Evolutionary conservation across 2,888 invertebrate genomes (phyloP), one percentile per base, ranked within the genome.

Genomic region (Drosophila niveifrons): DNA sequence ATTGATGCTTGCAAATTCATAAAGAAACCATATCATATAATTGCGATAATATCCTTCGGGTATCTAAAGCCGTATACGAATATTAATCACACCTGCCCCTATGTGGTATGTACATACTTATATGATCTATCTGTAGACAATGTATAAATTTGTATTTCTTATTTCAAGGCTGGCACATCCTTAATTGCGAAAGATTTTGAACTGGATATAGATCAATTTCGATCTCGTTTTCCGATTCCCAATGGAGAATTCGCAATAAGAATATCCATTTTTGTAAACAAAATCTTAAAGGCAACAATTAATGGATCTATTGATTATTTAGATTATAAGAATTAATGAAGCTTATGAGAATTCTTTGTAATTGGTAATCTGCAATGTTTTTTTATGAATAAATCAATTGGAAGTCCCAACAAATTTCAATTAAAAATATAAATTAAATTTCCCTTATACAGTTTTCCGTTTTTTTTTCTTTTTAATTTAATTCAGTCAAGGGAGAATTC

Each of bases 211-310:
- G 47, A 52, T n/a, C 3, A 13, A 0, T 9, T 73, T 0, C 50
- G 55, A 1, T 0, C 9, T 13, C 53, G 62, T 0, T 62, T 73
- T 10, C 67, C 62, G 4, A 3, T 72, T 17, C 55, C 58, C 1
- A 68, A 58, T 4, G 72, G 58, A 1, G 51, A 73, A 28, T 73
- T 74, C 44, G 74, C 41, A 0, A 1, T 68, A 0, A n/a, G 13
- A 7, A 0, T 67, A 1, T 41, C 10, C 0, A 2, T 59, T 6
- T 1, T 17, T 8, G 0, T 9, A 1, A 0, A 46, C 0, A 51
- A 50, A 0, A 18, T 3, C 0, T 1, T 46, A 0, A 43, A 2
- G 17, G 0, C 41, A 0, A 17, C 74, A 3, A 0, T 61, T 0
- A 61, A 56, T 11, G 66, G 55, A 2, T 66, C 47, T 0, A 17